Evolutionary conservation across 1,140 invertebrate species (phyloP), one percentile per base, ranked within the genome.

Genomic region (Matsumurasca onukii): DNA sequence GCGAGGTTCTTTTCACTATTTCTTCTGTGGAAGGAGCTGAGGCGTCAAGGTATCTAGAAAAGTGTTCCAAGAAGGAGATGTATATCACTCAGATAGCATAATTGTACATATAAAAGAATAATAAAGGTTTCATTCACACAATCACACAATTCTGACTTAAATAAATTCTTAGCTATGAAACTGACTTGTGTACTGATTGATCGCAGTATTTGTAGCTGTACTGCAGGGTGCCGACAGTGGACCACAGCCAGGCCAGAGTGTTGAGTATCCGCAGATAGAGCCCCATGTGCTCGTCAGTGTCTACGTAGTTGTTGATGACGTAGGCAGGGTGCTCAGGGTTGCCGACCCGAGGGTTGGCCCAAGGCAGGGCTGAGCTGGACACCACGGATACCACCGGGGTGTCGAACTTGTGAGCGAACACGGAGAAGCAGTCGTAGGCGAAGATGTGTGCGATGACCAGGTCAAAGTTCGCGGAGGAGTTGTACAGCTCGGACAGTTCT

Each of bases 351-450:
- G 80, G 76, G 51, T 82, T 82, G 67, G 84, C 80, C 85, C 85
- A 89, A n/a, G 86, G 80, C 81, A 88, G 83, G 27, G 85, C 69
- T 15, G 82, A 78, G 59, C 82, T 82, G 3, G 86, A 84, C 67
- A 80, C 81, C 2, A 85, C 70, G 0, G 81, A 78, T 1, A 91
- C 84, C 3, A 86, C 81, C 0, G 88, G 89, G 2, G 84, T 84
- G 65, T 85, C 78, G 24, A 88, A 81, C 49, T 67, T 70, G 52
- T 75, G 68, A 15, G 68, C 72, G 31, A 75, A 72, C 3, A 64
- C 69, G 2, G 73, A 52, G 61, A 74, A 72, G 31, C 75, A 73
- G 31, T 76, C 74, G 1, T 68, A 72, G 25, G 70, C 69, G 52
- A 75, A 78, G 13, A 72, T 69, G 68, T 77, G 74, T 9, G 73